phyloP scores from a whole-genome alignment of 2,113 vertebrate species.

The Caretta caretta region DNA sequence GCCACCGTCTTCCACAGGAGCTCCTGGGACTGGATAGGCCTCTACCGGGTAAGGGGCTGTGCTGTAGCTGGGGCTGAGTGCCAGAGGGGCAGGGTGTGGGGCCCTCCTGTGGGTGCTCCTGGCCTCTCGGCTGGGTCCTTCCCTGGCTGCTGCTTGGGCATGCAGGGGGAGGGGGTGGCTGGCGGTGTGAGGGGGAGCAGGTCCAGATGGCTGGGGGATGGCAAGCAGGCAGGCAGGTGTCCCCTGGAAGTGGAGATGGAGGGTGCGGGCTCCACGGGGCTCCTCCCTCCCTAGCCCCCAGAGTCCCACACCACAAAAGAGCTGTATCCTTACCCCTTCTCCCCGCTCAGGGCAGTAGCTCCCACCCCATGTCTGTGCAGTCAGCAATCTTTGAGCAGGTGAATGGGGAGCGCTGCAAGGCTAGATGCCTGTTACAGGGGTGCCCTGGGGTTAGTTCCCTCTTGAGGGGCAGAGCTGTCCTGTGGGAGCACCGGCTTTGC shows the following conservation, averaged over 20 bases:
- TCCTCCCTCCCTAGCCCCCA: background rate
- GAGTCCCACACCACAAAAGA: too few relatives aligned
- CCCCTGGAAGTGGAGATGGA: background rate
- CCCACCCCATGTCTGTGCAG: background rate
- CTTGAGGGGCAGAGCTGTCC: background rate
- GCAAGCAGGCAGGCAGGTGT: background rate
- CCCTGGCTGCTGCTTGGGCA: background rate
- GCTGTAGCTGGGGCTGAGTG: background rate
- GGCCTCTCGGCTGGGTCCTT: background rate
- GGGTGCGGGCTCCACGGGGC: background rate
- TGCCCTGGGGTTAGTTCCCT: too few relatives aligned
- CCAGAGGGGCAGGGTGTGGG: conserved; percentile 17
- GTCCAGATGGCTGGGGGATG: background rate
- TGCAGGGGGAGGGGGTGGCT: conserved; percentile 42
- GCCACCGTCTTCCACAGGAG: conserved; percentile 89
- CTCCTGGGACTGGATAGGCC: conserved; percentile 98
- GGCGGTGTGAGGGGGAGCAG: background rate
- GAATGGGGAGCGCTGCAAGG: background rate
- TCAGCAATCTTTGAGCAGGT: accelerated
- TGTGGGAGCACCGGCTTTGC: background rate
- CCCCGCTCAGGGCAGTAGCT: background rate
- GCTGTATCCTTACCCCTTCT: background rate
- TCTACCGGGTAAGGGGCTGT: conserved; percentile 88
- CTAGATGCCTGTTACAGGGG: too few relatives aligned
- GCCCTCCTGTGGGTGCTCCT: background rate